Evolutionary conservation across 2,113 vertebrate genomes (phyloP).

Genomic region (Perccottus glenii): DNA sequence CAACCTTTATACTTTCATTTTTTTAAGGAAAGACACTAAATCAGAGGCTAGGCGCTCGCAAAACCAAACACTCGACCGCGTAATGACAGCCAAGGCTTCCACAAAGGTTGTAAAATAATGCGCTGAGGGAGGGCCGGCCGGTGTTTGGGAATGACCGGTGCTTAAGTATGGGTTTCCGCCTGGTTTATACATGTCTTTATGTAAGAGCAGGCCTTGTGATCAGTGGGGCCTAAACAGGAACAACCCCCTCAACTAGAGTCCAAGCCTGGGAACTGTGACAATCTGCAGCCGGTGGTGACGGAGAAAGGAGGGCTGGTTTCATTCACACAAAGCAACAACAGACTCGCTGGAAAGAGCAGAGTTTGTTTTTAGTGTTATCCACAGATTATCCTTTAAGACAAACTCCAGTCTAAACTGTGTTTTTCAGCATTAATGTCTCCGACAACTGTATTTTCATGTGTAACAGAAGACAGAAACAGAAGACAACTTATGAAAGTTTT

Average conservation of each 20-base stretch:
- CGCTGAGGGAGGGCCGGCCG: slow-evolving; percentile 26
- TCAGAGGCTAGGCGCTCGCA: slow-evolving; percentile 66
- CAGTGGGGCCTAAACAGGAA: slow-evolving; percentile 45
- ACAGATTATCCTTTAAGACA: too few species aligned
- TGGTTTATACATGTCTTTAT: slow-evolving; percentile 60
- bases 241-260: slow-evolving; percentile 56
- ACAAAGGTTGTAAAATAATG: slow-evolving; percentile 67
- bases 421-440: too few species aligned
- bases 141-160: slow-evolving; percentile 51
- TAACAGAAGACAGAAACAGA: too few species aligned
- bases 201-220: slow-evolving; percentile 62
- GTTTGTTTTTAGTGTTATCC: too few species aligned
- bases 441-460: too few species aligned
- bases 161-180: slow-evolving; percentile 68
- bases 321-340: too few species aligned
- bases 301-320: slow-evolving; percentile 6
- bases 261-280: slow-evolving; percentile 56
- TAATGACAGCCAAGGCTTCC: slow-evolving; percentile 78
- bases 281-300: slow-evolving; percentile 22
- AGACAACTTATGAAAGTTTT: too few species aligned
- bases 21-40: slow-evolving; percentile 66
- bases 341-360: too few species aligned
- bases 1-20: slow-evolving; percentile 58
- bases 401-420: too few species aligned
- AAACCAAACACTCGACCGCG: slow-evolving; percentile 71